These are phyloP conservation scores for Lepus townsendii DNA, from an alignment of 2,797 vertebrate species.

Conservation along the genomic window DNA sequence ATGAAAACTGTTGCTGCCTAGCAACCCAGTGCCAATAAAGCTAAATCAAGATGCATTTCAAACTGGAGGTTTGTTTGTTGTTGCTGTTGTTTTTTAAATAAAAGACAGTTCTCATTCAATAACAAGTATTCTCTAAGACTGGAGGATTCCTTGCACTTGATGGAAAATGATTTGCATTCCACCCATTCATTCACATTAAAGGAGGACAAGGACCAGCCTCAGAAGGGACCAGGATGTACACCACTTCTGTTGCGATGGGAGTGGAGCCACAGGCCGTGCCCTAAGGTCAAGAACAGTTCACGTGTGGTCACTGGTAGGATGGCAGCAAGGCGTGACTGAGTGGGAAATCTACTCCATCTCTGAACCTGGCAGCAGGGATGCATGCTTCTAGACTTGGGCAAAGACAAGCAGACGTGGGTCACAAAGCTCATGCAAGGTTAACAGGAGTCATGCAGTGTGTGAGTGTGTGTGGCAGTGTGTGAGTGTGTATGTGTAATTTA, in stretches of 20 bases:
- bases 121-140: not conserved
- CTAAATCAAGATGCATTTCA: slow-evolving; percentile 68
- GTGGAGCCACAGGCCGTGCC: too few species aligned
- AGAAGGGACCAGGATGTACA: fast-evolving
- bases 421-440: not conserved
- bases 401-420: not conserved
- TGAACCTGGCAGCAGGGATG: too few species aligned
- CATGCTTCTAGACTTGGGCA: not conserved
- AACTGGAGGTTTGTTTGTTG: not conserved
- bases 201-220: not conserved
- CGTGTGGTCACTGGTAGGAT: not conserved
- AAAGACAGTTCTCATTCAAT: not conserved
- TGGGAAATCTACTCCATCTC: not conserved
- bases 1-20: slow-evolving; percentile 67
- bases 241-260: not conserved
- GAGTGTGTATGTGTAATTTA: not conserved
- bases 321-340: not conserved
- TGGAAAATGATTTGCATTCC: not conserved
- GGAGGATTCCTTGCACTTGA: not conserved
- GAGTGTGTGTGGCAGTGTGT: not conserved
- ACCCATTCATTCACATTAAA: not conserved
- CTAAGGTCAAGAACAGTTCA: not conserved
- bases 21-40: slow-evolving; percentile 67
- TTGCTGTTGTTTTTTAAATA: not conserved
- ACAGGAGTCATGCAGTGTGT: not conserved